Evolutionary conservation across 2,797 vertebrate species (phyloP).

Genomic region (Oreochromis grahami): DNA sequence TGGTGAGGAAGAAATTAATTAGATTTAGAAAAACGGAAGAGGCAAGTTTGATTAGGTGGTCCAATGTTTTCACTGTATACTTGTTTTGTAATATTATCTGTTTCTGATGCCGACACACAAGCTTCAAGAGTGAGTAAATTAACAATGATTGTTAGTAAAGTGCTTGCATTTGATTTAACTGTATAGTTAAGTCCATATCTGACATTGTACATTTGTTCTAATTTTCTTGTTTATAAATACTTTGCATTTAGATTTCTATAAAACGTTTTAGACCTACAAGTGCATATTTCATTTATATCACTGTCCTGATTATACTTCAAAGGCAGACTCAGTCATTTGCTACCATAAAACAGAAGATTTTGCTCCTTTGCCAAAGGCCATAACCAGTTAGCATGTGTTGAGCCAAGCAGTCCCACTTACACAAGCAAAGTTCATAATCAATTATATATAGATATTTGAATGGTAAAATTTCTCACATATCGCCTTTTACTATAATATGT

Average conservation of each 20-base stretch:
- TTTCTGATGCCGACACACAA: constrained; percentile 29
- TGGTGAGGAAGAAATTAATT: constrained; percentile 4
- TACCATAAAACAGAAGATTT: neutral
- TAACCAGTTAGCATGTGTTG: neutral
- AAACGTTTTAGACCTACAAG: neutral
- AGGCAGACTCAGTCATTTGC: constrained; percentile 12
- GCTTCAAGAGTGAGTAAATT: constrained; percentile 27
- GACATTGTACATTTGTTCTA: neutral
- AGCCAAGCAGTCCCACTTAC: neutral
- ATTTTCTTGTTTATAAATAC: constrained; percentile 7
- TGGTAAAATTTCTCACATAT: neutral
- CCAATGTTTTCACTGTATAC: neutral
- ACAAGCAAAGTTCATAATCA: neutral
- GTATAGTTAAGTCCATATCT: constrained; percentile 8
- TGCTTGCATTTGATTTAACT: constrained; percentile 46
- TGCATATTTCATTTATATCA: neutral
- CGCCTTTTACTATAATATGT: neutral
- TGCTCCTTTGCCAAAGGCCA: neutral
- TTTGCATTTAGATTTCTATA: neutral
- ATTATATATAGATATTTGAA: neutral
- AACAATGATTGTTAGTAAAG: constrained; percentile 54
- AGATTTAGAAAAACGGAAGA: neutral
- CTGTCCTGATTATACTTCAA: neutral
- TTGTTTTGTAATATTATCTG: neutral
- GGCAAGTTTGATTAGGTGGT: neutral